A percentile compares a stretch with the other conserved stretches of the same genome.
Evolutionary conservation across 1,140 invertebrate species (phyloP).

Genomic region (Antheraea mylitta): DNA sequence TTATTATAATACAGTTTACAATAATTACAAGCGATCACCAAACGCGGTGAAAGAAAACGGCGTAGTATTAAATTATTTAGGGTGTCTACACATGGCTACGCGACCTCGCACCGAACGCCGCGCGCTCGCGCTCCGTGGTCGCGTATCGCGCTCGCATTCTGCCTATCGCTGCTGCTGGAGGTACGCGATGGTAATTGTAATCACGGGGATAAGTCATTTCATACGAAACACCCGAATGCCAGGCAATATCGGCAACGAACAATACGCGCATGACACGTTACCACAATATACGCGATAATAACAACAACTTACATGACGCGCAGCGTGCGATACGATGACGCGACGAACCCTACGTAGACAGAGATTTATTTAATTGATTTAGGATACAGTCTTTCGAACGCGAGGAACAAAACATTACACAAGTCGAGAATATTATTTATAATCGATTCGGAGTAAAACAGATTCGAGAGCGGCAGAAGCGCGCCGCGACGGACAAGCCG

Average conservation of each 20-base stretch:
- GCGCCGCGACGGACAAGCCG: slow-evolving; percentile 27
- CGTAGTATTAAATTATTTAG: slow-evolving; percentile 76
- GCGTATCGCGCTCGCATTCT: slow-evolving; percentile 13
- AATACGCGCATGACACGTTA: slow-evolving; percentile 25
- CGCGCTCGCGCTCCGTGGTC: slow-evolving; percentile 17
- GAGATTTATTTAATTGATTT: slow-evolving; percentile 52
- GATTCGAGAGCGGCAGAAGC: slow-evolving; percentile 67
- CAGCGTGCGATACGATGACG: slow-evolving; percentile 27
- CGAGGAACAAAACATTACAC: slow-evolving; percentile 76
- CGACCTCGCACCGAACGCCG: slow-evolving; percentile 20
- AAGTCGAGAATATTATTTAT: slow-evolving; percentile 75
- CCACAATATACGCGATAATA: slow-evolving; percentile 15
- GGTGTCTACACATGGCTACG: slow-evolving; percentile 40
- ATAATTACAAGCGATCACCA: slow-evolving; percentile 78
- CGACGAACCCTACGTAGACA: slow-evolving; percentile 32
- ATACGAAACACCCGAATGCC: not conserved
- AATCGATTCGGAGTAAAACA: slow-evolving; percentile 70
- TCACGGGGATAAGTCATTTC: slow-evolving; percentile 13
- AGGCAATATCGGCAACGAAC: not conserved
- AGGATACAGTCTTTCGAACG: slow-evolving; percentile 76
- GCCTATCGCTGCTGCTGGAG: not conserved
- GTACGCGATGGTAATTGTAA: slow-evolving; percentile 16
- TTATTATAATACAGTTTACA: slow-evolving; percentile 79
- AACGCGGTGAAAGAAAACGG: slow-evolving; percentile 77
- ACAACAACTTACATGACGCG: slow-evolving; percentile 13